Base-by-base conservation (phyloP, 2,113 vertebrate species). In the Piaya cayana region DNA sequence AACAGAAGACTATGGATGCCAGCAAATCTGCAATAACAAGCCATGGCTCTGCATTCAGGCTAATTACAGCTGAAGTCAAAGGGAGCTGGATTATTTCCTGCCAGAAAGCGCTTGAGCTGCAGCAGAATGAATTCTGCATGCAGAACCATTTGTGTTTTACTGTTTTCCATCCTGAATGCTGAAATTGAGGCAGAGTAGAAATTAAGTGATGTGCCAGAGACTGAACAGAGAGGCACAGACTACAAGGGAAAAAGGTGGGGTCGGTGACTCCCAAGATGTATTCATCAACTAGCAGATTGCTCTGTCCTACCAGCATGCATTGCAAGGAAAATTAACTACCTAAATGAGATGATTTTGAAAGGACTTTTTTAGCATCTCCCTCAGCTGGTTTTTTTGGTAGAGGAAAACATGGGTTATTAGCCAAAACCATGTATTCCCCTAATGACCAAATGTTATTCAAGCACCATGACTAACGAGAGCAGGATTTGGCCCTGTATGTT, bases 41-140 rank as follows among this genome's bases (percentile, higher is more conserved):
- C 49, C 2, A 3, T 23, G 81, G 34, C 63, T 89, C 70, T 87
- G 67, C 55, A 13, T 71, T 67, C 7, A 0, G 77, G 39, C 86
- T 86, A 92, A 89, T 86, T 64, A 72, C 89, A 79, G 65, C 71
- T 77, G 75, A 77, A 93, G 71, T 88, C 82, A 71, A 82, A 70
- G 47, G 56, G 26, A 83, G 71, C 6, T 0, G 2, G 60, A 68
- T 94, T 92, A 68, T 86, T 83, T 80, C 82, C 76, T 86, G 82
- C 37, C 86, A 80, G 86, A 62, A 96, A 70, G 68, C 20, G 43
- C 83, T 71, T 67, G 72, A 86, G 69, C 80, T 83, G 80, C 74
- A 75, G 64, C 56, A 68, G 83, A 81, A 70, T 52, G 43, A 64
- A 68, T 83, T 81, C 64, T 49, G 56, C 3, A 12, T 71, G 58